These are phyloP conservation scores for Scaptomyza cyrtandrae DNA, from an alignment of 2,888 invertebrate genomes.

Conservation along the genomic window DNA sequence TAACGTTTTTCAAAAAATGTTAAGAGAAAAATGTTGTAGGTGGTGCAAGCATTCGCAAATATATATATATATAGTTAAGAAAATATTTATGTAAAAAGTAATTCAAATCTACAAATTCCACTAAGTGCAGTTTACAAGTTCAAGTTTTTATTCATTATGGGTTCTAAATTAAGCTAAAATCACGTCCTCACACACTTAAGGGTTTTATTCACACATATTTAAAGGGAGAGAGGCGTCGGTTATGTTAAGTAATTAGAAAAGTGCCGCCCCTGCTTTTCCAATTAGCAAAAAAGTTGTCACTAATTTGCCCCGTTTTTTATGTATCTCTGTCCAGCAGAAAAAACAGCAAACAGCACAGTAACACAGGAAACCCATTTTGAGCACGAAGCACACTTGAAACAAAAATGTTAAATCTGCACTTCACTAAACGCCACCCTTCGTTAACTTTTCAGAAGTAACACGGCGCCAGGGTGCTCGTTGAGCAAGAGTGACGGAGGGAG, in stretches of 20 bases:
- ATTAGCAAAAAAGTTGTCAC: conserved; percentile 62
- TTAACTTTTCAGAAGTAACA: background rate
- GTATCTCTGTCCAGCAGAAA: conserved; percentile 18
- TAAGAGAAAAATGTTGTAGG: too few species aligned
- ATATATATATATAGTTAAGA: too few species aligned
- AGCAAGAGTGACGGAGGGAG: too few species aligned
- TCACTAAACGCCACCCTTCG: conserved; percentile 18
- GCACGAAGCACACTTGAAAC: conserved; percentile 65
- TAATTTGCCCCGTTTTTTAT: conserved; percentile 46
- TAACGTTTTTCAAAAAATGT: too few species aligned
- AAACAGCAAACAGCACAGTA: background rate
- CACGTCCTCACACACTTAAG: conserved; percentile 46
- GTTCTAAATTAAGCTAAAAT: conserved; percentile 60
- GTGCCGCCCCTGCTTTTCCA: conserved; percentile 37
- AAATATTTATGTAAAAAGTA: background rate
- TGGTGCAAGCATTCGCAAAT: too few species aligned
- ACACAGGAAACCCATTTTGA: conserved; percentile 51
- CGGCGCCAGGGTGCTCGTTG: background rate
- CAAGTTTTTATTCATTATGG: background rate
- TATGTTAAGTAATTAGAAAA: conserved; percentile 68
- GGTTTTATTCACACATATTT: conserved; percentile 34
- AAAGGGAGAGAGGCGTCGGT: background rate
- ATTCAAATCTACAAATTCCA: background rate
- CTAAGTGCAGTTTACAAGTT: background rate
- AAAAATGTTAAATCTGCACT: conserved; percentile 48